Evolutionary conservation across 2,113 vertebrate genomes (phyloP), one percentile per base, ranked within the genome.

Genomic region (Plecotus auritus): DNA sequence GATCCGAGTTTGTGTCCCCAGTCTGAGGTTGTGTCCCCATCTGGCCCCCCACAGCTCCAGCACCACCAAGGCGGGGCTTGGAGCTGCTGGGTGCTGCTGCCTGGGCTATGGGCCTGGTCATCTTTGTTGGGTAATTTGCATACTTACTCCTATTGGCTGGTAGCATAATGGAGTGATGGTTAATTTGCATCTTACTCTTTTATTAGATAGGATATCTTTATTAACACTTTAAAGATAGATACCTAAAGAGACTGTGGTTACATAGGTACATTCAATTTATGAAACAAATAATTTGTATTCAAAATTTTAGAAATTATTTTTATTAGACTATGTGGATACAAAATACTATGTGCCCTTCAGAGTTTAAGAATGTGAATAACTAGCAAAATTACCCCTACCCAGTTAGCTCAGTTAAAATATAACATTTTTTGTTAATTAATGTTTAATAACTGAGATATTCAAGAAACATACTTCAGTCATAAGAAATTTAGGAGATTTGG

Each of bases 271-370:
- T 66, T 87, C 32, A 45, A 73, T 45, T n/a, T 54, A 42, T 45
- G 8, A 86, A 32, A 4, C 84, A 93, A 56, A 37, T 10, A 49
- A n/a, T 16, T 64, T 66, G 40, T 47, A 47, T 17, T 88, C 18
- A 51, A 72, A 89, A 81, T 30, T 88, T 96, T 81, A 59, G 18
- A 69, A 83, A 80, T 74, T n/a, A 18, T 89, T 93, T 54, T 69
- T 22, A 49, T 67, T 78, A 35, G 17, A 82, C 37, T 35, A 26
- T 66, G 42, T 64, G 4, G 8, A 42, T 90, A 66, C 22, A 86
- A 76, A 61, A 47, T 67, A 0, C 70, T 74, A 26, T 30, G 13
- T 90, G 18, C 11, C 16, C 4, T 11, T 83, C 69, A 45, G 20
- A 26, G 3, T 67, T 35, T 90, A 73, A 4, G 22, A 35, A 76